Percentiles rank a stretch among this genome's conserved stretches.
phyloP scores from a whole-genome alignment of 2,797 vertebrate genomes.

The Lacerta bilineata region DNA sequence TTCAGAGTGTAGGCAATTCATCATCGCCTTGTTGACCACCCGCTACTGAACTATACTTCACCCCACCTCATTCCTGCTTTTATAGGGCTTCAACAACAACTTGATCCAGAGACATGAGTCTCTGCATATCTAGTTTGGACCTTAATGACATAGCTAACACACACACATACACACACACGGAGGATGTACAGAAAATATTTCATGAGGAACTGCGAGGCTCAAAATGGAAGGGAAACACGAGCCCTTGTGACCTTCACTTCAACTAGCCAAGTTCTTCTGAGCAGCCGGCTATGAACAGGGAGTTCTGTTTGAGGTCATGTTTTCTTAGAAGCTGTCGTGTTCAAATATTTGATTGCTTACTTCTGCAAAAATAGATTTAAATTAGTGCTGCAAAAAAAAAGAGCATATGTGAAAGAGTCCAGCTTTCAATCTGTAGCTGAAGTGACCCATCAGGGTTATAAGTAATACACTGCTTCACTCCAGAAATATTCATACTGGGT shows the following conservation, averaged over 20 bases:
- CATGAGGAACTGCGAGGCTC: constrained; percentile 43
- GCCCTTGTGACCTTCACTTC: constrained; percentile 67
- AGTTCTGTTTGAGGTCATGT: neutral
- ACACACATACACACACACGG: constrained; percentile 7
- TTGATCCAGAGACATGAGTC: neutral
- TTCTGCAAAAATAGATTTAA: constrained; percentile 24
- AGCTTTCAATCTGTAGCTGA: constrained; percentile 18
- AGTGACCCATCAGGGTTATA: constrained; percentile 32
- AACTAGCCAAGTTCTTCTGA: constrained; percentile 59
- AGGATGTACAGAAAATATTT: constrained; percentile 50
- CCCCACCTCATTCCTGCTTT: neutral
- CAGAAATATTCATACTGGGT: constrained; percentile 23
- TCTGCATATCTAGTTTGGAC: constrained; percentile 50
- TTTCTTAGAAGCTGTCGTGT: constrained; percentile 3
- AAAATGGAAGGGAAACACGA: constrained; percentile 57
- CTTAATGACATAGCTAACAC: constrained; percentile 44
- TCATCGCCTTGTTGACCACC: neutral
- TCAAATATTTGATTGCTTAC: constrained; percentile 34
- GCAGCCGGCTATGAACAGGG: constrained; percentile 50
- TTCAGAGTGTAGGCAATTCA: neutral
- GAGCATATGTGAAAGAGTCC: constrained; percentile 24
- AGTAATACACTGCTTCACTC: constrained; percentile 27
- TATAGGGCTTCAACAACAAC: neutral
- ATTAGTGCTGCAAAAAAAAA: constrained; percentile 31
- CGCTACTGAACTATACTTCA: neutral